Percentiles rank a stretch among this genome's conserved stretches.
Evolutionary conservation across 1,140 invertebrate genomes (phyloP).

Genomic region (Bacillus rossius): DNA sequence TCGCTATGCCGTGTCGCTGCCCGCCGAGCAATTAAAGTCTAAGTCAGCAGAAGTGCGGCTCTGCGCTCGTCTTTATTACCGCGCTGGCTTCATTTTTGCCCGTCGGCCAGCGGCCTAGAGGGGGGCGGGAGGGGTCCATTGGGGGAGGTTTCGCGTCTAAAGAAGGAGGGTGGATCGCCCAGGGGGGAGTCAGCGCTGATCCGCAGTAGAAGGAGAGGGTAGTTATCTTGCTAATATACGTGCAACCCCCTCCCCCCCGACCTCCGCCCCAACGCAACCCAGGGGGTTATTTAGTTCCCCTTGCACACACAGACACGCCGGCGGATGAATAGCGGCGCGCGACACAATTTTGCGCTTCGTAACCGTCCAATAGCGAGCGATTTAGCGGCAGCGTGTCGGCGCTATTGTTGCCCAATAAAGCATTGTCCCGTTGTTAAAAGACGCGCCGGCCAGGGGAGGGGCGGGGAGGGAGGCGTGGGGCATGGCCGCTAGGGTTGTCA

Average conservation of each 20-base stretch:
- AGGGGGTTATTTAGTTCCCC: neutral
- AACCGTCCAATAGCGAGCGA: slow-evolving; percentile 8
- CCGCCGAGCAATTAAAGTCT: too few species aligned
- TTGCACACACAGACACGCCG: slow-evolving; percentile 5
- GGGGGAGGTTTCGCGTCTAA: too few species aligned
- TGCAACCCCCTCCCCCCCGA: neutral
- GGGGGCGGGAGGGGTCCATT: too few species aligned
- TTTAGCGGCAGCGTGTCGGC: slow-evolving; percentile 6
- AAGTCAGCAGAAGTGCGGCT: too few species aligned
- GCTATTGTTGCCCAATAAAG: slow-evolving; percentile 10
- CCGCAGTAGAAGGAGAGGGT: neutral
- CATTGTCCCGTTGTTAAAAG: slow-evolving; percentile 4
- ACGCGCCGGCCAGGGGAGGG: neutral
- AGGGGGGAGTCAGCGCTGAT: too few species aligned
- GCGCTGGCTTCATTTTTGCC: too few species aligned
- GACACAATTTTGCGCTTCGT: slow-evolving; percentile 7
- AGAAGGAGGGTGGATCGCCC: too few species aligned
- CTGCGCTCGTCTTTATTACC: too few species aligned
- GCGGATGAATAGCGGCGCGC: neutral
- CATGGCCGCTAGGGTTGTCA: slow-evolving; percentile 2
- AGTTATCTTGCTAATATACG: slow-evolving; percentile 6
- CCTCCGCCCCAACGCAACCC: too few species aligned
- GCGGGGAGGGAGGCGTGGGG: neutral
- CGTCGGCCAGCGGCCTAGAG: too few species aligned
- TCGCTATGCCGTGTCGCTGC: too few species aligned